Base-by-base conservation (phyloP, 2,888 invertebrate species). In the Pilophorus perplexus region DNA sequence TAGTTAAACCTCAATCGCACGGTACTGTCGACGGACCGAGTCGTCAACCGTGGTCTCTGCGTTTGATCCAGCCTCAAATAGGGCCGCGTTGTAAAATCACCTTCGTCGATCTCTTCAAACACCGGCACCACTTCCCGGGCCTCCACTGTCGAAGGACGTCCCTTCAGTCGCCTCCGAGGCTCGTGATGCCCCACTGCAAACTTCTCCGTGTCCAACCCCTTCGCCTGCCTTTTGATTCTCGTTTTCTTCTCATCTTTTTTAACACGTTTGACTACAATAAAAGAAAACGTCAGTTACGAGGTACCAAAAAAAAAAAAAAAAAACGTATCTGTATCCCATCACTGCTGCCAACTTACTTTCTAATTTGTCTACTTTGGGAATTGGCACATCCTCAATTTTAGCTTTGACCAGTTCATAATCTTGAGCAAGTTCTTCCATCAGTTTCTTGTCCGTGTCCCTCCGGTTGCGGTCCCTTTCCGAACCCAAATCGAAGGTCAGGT, bases 61-160 rank as follows among this genome's bases (percentile, higher is more conserved):
- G 57, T 40, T 20, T 16, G 20, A 27, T 25, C 44, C 23, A 37
- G 38, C 25, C 20, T 40, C 23, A 33, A 10, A n/a, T 65, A 65
- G 1, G 65, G 65, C 28, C 37, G 12, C 0, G 65, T 65, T 18
- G 64, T 65, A 28, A 65, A 65, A 42, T 65, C 65, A 62, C 62
- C 65, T 65, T 65, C 64, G 23, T 64, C 65, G 14, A 65, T 44
- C 16, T 65, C 65, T 33, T 65, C 65, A 28, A 65, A 54, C 25
- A 65, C 65, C 4, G 66, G 62, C 4, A 48, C 62, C 8, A 62
- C 33, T 12, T 62, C 62, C 33, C 28, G 46, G 48, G 62, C 2
- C 33, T 14, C 22, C 12, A 23, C 14, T 12, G 62, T 20, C 3
- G 48, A 12, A 23, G 46, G 38, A 4, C 60, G 2, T 12, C 14